A percentile compares a stretch with the other conserved stretches of the same genome.
Evolutionary conservation across 2,888 invertebrate species (phyloP).

Genomic region (Stenodera caucasica): DNA sequence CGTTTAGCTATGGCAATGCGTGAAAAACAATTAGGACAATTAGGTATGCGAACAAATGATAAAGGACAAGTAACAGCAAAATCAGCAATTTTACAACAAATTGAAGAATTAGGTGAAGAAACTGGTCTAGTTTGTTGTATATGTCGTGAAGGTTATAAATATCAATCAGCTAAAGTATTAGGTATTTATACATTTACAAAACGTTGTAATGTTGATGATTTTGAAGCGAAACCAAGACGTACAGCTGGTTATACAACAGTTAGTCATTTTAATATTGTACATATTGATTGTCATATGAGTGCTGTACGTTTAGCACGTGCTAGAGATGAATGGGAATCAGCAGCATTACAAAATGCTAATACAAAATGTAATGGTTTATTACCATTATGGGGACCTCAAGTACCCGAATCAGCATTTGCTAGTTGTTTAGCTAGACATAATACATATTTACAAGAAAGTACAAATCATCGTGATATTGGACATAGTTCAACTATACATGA

Average conservation of each 20-base stretch:
- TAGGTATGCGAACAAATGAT: conserved; percentile 95
- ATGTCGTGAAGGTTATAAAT: conserved; percentile 96
- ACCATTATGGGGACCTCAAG: conserved; percentile 95
- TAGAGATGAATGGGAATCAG: conserved; percentile 98
- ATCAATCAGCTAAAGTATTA: conserved; percentile 89
- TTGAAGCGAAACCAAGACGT: conserved; percentile 75
- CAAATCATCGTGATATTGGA: conserved; percentile 75
- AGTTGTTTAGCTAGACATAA: conserved; percentile 92
- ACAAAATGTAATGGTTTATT: conserved; percentile 96
- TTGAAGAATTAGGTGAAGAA: conserved; percentile 95
- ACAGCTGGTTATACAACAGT: conserved; percentile 87
- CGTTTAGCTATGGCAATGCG: conserved; percentile 97
- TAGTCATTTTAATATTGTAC: conserved; percentile 97
- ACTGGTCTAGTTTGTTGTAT: conserved; percentile 96
- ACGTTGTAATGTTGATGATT: conserved; percentile 91
- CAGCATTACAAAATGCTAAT: conserved; percentile 96
- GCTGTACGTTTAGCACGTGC: conserved; percentile 72
- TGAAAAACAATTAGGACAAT: conserved; percentile 90
- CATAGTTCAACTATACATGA: conserved; percentile 87
- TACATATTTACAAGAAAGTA: conserved; percentile 76
- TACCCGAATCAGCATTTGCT: conserved; percentile 90
- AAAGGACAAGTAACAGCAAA: conserved; percentile 94
- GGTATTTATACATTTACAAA: conserved; percentile 98
- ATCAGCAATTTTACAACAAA: conserved; percentile 86
- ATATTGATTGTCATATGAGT: conserved; percentile 97